Evolutionary conservation across 2,113 vertebrate species (phyloP).

Genomic region (Hepsetus odoe): DNA sequence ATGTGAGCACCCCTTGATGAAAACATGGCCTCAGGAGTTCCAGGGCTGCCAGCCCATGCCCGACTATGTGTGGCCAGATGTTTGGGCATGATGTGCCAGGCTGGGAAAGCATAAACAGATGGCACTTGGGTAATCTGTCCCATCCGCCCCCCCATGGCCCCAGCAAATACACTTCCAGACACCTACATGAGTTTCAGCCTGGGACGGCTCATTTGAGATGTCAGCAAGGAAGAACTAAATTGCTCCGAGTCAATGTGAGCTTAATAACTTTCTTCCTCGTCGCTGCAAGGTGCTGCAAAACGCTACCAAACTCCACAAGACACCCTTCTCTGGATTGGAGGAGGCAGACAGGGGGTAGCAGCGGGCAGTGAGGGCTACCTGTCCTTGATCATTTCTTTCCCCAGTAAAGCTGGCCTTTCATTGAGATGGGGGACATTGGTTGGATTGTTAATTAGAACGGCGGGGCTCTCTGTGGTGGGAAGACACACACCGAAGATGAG

Average conservation of each 20-base stretch:
- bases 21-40: slow-evolving; percentile 25
- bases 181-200: not conserved
- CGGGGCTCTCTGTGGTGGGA: slow-evolving; percentile 38
- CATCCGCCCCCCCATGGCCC: slow-evolving; percentile 8
- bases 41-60: slow-evolving; percentile 28
- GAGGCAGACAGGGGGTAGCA: slow-evolving; percentile 17
- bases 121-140: slow-evolving; percentile 42
- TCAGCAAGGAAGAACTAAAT: slow-evolving; percentile 12
- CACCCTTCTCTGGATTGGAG: slow-evolving; percentile 16
- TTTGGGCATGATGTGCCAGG: slow-evolving; percentile 35
- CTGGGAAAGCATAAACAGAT: slow-evolving; percentile 42
- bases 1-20: slow-evolving; percentile 14
- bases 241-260: slow-evolving; percentile 15
- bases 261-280: slow-evolving; percentile 20
- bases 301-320: not conserved
- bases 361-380: slow-evolving; percentile 16
- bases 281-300: not conserved
- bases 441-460: slow-evolving; percentile 53
- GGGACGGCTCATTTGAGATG: slow-evolving; percentile 2
- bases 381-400: slow-evolving; percentile 45
- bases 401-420: slow-evolving; percentile 17
- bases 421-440: slow-evolving; percentile 14
- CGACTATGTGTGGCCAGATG: slow-evolving; percentile 31
- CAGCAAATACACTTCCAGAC: slow-evolving; percentile 28
- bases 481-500: slow-evolving; percentile 28